phyloP scores from a whole-genome alignment of 2,113 vertebrate species.

The Piprites chloris region DNA sequence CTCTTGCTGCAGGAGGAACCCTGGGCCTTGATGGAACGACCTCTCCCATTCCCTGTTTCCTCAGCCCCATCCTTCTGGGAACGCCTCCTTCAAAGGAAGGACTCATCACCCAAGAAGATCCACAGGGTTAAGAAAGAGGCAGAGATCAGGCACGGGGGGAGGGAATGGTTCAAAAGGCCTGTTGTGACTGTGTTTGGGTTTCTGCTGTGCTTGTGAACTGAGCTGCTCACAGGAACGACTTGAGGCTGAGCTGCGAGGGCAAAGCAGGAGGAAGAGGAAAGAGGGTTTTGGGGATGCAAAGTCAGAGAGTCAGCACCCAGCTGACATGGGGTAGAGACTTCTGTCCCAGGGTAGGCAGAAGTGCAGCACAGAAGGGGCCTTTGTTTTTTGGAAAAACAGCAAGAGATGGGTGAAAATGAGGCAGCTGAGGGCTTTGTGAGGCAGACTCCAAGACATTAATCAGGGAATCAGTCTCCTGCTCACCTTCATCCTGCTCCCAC shows the following conservation, averaged over 20 bases:
- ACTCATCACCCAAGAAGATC: not conserved
- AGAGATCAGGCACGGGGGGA: not conserved
- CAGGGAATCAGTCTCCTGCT: not conserved
- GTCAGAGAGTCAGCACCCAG: not conserved
- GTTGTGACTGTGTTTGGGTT: not conserved
- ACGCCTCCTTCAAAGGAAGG: not conserved
- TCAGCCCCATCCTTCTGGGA: not conserved
- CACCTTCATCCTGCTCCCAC: fast-evolving
- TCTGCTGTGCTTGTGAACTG: fast-evolving
- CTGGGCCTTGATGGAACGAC: not conserved
- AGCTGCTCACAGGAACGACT: not conserved
- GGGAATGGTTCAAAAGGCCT: not conserved
- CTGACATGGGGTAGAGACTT: not conserved
- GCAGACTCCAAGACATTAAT: not conserved
- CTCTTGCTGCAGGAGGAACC: not conserved
- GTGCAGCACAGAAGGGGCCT: not conserved
- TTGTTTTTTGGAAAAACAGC: not conserved
- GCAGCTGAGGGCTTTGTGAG: not conserved
- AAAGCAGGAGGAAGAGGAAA: not conserved
- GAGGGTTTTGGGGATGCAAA: not conserved
- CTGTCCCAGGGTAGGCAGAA: no score
- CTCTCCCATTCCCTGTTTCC: not conserved
- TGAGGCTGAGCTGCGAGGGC: not conserved
- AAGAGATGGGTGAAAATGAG: not conserved
- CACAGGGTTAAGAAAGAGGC: not conserved